Evolutionary conservation across 2,113 vertebrate genomes (phyloP).

Genomic region (Poecile atricapillus): DNA sequence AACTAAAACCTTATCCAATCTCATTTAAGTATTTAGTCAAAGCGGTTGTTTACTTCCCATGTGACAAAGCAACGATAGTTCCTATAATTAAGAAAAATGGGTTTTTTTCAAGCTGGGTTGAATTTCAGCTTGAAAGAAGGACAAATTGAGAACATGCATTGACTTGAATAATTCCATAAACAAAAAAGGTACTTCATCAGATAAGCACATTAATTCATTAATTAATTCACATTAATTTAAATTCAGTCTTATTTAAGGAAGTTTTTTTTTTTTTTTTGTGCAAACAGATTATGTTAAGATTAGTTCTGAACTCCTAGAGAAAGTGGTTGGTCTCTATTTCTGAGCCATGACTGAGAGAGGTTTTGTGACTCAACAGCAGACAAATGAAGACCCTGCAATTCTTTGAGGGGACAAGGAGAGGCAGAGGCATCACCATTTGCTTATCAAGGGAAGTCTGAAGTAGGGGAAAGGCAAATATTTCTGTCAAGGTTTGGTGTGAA

Average conservation of each 20-base stretch:
- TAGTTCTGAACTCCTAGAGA: neutral
- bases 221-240: neutral
- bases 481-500: neutral
- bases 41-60: conserved; percentile 4
- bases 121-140: neutral
- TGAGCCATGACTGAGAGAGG: neutral
- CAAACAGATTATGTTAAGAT: neutral
- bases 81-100: neutral
- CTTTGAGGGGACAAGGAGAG: neutral
- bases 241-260: neutral
- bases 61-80: neutral
- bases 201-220: too few relatives aligned
- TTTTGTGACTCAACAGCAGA: neutral
- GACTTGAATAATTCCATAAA: neutral
- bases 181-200: neutral
- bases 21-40: conserved; percentile 1
- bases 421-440: neutral
- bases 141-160: neutral
- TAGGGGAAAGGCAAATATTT: neutral
- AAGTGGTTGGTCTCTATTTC: neutral
- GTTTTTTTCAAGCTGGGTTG: neutral
- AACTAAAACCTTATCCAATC: conserved; percentile 6
- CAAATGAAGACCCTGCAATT: neutral
- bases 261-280: neutral
- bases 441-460: neutral